These are phyloP conservation scores for Drosophila oshimai DNA, from an alignment of 1,140 invertebrate genomes.

Conservation along the genomic window DNA sequence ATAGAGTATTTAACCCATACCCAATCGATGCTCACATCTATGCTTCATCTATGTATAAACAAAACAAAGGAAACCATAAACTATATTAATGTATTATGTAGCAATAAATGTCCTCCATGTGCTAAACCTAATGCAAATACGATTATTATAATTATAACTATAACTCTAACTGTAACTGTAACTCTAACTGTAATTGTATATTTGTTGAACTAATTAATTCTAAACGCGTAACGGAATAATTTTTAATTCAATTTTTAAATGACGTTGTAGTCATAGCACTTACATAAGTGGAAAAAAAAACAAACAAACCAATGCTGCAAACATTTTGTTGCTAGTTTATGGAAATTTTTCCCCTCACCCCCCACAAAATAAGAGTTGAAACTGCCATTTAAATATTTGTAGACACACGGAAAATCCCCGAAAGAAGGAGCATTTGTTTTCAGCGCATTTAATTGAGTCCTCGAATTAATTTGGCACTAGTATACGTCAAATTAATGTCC, in stretches of 20 bases:
- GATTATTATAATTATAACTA: slow-evolving; percentile 38
- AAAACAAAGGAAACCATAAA: slow-evolving; percentile 39
- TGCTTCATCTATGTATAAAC: slow-evolving; percentile 38
- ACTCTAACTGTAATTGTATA: slow-evolving; percentile 53
- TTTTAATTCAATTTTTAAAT: slow-evolving; percentile 72
- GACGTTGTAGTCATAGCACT: slow-evolving; percentile 76
- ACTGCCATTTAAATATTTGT: slow-evolving; percentile 72
- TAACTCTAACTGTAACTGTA: slow-evolving; percentile 39
- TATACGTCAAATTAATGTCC: slow-evolving; percentile 28
- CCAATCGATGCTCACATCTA: slow-evolving; percentile 3
- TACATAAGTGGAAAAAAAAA: slow-evolving; percentile 59
- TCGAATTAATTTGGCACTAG: slow-evolving; percentile 36
- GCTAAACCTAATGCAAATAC: slow-evolving; percentile 71
- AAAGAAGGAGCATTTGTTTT: slow-evolving; percentile 46
- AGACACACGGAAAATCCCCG: background rate
- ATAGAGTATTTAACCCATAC: background rate
- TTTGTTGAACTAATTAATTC: slow-evolving; percentile 70
- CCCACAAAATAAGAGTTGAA: slow-evolving; percentile 31
- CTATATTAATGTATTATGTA: slow-evolving; percentile 71
- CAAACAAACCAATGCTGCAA: slow-evolving; percentile 30
- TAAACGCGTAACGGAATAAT: slow-evolving; percentile 44
- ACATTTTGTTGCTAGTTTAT: slow-evolving; percentile 39
- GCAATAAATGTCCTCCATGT: slow-evolving; percentile 81
- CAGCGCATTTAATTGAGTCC: slow-evolving; percentile 53
- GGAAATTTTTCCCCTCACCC: slow-evolving; percentile 21